These are phyloP conservation scores for Barnardius zonarius DNA, from an alignment of 2,113 vertebrate species.

Conservation along the genomic window DNA sequence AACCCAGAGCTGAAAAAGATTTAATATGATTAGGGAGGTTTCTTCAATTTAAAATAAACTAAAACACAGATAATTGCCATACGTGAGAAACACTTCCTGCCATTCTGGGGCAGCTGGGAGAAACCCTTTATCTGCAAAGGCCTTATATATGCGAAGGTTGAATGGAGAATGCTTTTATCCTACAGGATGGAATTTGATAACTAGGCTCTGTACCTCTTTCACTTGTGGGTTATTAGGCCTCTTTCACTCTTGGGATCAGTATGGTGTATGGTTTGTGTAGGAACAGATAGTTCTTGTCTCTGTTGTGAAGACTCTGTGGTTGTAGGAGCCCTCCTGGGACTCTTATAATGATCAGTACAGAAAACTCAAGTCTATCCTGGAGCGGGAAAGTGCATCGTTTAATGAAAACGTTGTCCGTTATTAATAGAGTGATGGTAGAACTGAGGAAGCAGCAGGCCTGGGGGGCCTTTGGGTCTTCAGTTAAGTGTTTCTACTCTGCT, in stretches of 20 bases:
- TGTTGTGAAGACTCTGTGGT: constrained; percentile 67
- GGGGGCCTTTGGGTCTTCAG: constrained; percentile 65
- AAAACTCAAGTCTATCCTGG: constrained; percentile 69
- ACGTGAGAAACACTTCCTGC: constrained; percentile 19
- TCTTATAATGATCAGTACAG: constrained; percentile 66
- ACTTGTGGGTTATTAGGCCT: constrained; percentile 61
- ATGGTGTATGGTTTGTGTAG: constrained; percentile 40
- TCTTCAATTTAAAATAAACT: constrained; percentile 5
- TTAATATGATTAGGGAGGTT: background rate
- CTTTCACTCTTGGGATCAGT: constrained; percentile 59
- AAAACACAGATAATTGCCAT: constrained; percentile 35
- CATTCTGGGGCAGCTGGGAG: constrained; percentile 25
- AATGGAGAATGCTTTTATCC: constrained; percentile 54
- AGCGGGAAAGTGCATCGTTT: constrained; percentile 64
- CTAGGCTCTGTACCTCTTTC: constrained; percentile 52
- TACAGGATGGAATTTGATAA: constrained; percentile 62
- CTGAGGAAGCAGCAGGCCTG: constrained; percentile 57
- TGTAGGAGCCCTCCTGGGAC: constrained; percentile 65
- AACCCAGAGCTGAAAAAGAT: background rate
- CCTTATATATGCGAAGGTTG: constrained; percentile 36
- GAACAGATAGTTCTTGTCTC: constrained; percentile 68
- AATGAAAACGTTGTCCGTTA: constrained; percentile 71
- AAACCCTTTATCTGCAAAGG: constrained; percentile 56
- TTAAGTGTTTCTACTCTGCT: constrained; percentile 70
- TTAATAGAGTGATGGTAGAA: constrained; percentile 72